Base-by-base conservation (phyloP, 2,888 invertebrate species). In the Drosophila pullipes region DNA sequence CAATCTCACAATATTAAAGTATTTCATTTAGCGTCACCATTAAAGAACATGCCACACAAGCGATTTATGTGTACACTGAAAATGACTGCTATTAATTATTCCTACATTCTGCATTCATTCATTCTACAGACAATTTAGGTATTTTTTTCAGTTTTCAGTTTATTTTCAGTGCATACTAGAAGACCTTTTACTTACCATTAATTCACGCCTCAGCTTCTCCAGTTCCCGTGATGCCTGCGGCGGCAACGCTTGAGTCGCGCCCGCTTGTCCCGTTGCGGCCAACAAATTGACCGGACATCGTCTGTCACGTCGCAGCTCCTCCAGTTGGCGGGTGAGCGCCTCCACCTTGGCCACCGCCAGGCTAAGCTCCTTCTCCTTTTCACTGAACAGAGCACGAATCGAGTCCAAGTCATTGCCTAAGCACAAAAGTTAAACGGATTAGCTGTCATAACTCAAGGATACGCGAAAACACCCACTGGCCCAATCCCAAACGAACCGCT, bases 321-420 rank as follows among this genome's bases (percentile, higher is more conserved):
- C 99, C 82, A 99, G 95, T 94, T 99, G 99, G 89, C 97, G 94
- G 78, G 98, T 98, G 92, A 99, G 95, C 94, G 98, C 98, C 92
- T 99, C 99, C 92, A 99, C 99, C 94, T 98, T 98, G 91, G 97
- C 97, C 92, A 99, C 98, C n/a, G 99, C 99, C 95, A 98, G 94
- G 68, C 98, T 97, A 75, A 99, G 94, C 94, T 99, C 99, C 94
- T 98, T 98, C 93, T 99, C 99, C 93, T 99, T 99, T 93, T 99
- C 98, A 95, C 98, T 98, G 95, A 99, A 99, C 73, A 99, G 95
- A 79, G 98, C 97, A 91, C 98, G 96, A 93, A 98, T 98, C 83
- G 98, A 97, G 94, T 99, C 98, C 94, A 99, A 95, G 95, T 99
- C 99, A 92, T 98, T 97, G 91, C 97, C 98, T 97, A 94, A 37